Evolutionary conservation across 1,140 invertebrate species (phyloP), one percentile per base, ranked within the genome.

Genomic region (Drosophila leontia): DNA sequence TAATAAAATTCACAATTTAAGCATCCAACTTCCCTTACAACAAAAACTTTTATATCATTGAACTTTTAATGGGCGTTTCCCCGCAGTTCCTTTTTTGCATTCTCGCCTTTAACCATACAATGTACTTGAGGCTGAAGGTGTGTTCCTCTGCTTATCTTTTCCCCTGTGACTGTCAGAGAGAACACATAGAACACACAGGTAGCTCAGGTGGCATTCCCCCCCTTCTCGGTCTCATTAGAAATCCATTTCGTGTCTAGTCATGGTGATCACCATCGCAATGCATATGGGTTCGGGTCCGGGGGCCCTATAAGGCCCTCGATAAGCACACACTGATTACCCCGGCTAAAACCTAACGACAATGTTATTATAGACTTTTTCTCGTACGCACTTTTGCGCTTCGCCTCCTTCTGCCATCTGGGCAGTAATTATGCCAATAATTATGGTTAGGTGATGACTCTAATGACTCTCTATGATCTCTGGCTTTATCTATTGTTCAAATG

Each of bases 381-480:
- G 32, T 56, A 44, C 47, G 56, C 75, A 68, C 75, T 61, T 60
- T 42, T 47, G 11, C 32, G 17, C n/a, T 44, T 3, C 15, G 23
- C 34, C 48, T 51, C 48, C 48, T 51, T 9, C 2, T 23, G 63
- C 58, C 55, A 64, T 68, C 61, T 34, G 35, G 4, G 53, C 53
- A 39, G 53, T 76, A 84, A 81, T 80, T 85, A 68, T 74, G 75
- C 57, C 65, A 84, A 79, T 85, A 86, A 84, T 85, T 82, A 82
- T 78, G 79, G 69, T 68, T 47, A 82, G 80, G 50, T 75, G 78
- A 80, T 81, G 62, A 79, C 67, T 65, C 50, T 83, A 74, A 83
- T 83, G 70, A 83, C 75, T 69, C 75, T 77, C 70, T 51, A 60
- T 72, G 70, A 72, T 72, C 70, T 72, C 68, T 60, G 68, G 45